Conservation (phyloP, 2,888 invertebrate species). For the Macropis europaea region DNA sequence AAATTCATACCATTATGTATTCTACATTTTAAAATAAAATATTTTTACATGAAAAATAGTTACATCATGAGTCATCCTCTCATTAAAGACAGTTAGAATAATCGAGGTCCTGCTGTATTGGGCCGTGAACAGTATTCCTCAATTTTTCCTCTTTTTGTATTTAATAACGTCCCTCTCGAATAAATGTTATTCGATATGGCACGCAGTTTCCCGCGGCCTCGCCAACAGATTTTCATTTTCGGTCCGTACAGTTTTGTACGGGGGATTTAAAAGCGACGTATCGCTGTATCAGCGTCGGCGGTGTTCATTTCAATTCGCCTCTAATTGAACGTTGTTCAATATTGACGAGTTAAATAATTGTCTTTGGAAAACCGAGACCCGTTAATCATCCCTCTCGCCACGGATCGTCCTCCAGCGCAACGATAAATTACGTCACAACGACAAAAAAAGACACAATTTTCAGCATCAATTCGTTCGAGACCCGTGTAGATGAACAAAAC, state of each 20-base stretch:
- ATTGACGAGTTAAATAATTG: slow-evolving; percentile 68
- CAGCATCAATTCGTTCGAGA: too few species aligned
- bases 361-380: slow-evolving; percentile 59
- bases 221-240: slow-evolving; percentile 63
- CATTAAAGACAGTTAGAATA: too few species aligned
- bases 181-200: slow-evolving; percentile 57
- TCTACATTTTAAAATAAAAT: too few species aligned
- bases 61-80: too few species aligned
- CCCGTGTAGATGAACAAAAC: too few species aligned
- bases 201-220: slow-evolving; percentile 16
- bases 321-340: slow-evolving; percentile 68
- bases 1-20: too few species aligned
- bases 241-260: slow-evolving; percentile 32
- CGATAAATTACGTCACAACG: slow-evolving; percentile 20
- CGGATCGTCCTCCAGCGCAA: slow-evolving; percentile 10
- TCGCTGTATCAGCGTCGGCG: slow-evolving; percentile 52
- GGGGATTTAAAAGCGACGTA: slow-evolving; percentile 53
- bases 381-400: slow-evolving; percentile 54
- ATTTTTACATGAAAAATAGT: too few species aligned
- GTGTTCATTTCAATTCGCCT: slow-evolving; percentile 65
- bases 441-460: neutral
- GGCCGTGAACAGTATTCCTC: too few species aligned
- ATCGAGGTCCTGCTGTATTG: too few species aligned
- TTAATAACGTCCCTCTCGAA: slow-evolving; percentile 34
- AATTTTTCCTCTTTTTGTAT: too few species aligned